Conservation (phyloP, 1,140 invertebrate species). For the Bathynomus jamesi region DNA sequence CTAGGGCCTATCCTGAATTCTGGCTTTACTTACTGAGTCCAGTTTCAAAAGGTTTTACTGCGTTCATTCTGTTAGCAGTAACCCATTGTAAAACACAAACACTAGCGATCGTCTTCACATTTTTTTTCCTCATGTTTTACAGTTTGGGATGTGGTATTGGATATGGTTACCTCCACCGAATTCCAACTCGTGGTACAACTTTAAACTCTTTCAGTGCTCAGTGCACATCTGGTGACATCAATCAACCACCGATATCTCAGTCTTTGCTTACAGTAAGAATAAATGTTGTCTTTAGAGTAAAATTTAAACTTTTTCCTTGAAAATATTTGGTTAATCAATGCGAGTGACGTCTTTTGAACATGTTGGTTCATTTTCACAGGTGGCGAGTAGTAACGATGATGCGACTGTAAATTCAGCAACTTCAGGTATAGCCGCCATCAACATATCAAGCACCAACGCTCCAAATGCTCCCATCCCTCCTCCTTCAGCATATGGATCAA, state of each 20-base stretch:
- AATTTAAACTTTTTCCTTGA: too few species aligned
- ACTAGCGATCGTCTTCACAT: background rate
- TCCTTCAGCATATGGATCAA: conserved; percentile 19
- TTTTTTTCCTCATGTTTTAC: background rate
- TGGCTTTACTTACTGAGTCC: too few species aligned
- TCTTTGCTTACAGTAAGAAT: background rate
- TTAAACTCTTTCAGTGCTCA: background rate
- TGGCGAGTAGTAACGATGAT: conserved; percentile 15
- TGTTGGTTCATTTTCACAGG: conserved; percentile 11
- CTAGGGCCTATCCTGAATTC: too few species aligned
- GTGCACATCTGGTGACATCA: background rate
- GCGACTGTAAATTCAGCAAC: conserved; percentile 5
- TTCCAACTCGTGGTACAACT: conserved; percentile 53
- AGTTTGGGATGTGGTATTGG: conserved; percentile 97
- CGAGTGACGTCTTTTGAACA: too few species aligned
- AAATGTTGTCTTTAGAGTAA: background rate
- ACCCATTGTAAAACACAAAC: conserved; percentile 1
- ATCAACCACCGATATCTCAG: too few species aligned
- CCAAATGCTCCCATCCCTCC: conserved; percentile 22
- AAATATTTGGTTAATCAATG: too few species aligned
- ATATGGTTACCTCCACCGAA: conserved; percentile 96
- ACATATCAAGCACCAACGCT: conserved; percentile 2
- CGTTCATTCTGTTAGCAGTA: too few species aligned
- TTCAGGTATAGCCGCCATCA: conserved; percentile 15
- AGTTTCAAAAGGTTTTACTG: too few species aligned